Base-by-base conservation (phyloP, 2,888 invertebrate species). In the Mystacides longicornis region DNA sequence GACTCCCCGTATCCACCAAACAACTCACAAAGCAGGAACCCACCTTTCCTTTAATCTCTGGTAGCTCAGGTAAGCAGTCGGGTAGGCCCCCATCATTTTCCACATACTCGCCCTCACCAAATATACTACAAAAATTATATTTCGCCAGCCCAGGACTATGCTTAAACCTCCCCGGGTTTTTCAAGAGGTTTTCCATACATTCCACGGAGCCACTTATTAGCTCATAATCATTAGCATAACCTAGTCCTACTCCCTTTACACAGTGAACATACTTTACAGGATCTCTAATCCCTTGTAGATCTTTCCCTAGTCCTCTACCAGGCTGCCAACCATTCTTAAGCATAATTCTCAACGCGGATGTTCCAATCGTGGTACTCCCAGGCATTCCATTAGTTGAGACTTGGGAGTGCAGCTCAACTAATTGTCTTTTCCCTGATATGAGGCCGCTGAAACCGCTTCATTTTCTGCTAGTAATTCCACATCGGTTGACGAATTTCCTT, bases 1-100 rank as follows among this genome's bases (percentile, higher is more conserved):
- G 49, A 23, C 49, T 49, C 7, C 49, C 49, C 3, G 49, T 49
- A 23, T 49, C 49, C 7, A 47, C 20, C 7, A 47, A 21, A n/a
- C 47, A 47, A 21, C 19, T 20, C 4, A 47, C 47, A 20, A 5
- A 47, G 11, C 11, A 5, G 7, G 11, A 9, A 3, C 4, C 5
- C 7, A 47, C n/a, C 3, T 9, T 20, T 20, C 19, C 47, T 19
- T 20, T 18, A 9, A 47, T 47, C 20, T 47, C 47, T 20, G 47
- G 47, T n/a, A 47, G n/a, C 11, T 21, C 19, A 47, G 22, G 19
- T 9, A 47, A 9, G 3, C 20, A 7, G 9, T 20, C 5, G n/a
- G n/a, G n/a, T n/a, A n/a, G n/a, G 5, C n/a, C 47, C 47, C 4
- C 21, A 19, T 21, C 20, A 11, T 20, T 7, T 19, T 47, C 11